Conservation (phyloP, 2,797 vertebrate species). For the Scyliorhinus canicula region DNA sequence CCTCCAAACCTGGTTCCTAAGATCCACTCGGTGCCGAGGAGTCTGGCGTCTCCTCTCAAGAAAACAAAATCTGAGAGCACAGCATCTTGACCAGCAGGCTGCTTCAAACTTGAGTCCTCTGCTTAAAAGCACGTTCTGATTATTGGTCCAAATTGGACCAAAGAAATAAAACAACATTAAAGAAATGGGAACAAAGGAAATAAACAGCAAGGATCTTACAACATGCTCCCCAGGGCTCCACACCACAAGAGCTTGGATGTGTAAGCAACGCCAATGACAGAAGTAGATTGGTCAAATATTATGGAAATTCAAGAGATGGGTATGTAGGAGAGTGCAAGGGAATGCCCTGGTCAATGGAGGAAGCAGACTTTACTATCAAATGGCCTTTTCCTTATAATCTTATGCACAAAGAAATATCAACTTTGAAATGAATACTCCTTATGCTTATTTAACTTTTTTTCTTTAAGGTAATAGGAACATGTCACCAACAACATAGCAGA, state of each 20-base stretch:
- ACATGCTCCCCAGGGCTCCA: not conserved
- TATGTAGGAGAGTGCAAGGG: not conserved
- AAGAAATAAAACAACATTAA: too few relatives aligned
- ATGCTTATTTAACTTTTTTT: not conserved
- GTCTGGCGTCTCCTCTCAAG: too few relatives aligned
- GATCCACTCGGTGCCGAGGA: too few relatives aligned
- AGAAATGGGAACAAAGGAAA: too few relatives aligned
- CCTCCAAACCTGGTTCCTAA: too few relatives aligned
- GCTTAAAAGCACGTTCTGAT: too few relatives aligned
- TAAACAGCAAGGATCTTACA: too few relatives aligned
- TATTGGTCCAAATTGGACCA: too few relatives aligned
- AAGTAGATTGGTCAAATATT: not conserved
- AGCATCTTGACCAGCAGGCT: too few relatives aligned
- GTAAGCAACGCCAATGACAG: not conserved
- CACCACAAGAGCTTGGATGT: not conserved
- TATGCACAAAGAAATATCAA: not conserved
- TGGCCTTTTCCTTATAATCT: not conserved
- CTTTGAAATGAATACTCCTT: not conserved
- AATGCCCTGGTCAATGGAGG: not conserved
- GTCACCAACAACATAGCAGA: not conserved
- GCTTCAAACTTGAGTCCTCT: too few relatives aligned
- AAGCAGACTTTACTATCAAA: not conserved
- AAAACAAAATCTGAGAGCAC: too few relatives aligned
- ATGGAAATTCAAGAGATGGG: not conserved
- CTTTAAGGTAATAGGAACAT: not conserved